A percentile compares a stretch with the other conserved stretches of the same genome.
phyloP scores from a whole-genome alignment of 2,797 vertebrate species.

The Huso huso region DNA sequence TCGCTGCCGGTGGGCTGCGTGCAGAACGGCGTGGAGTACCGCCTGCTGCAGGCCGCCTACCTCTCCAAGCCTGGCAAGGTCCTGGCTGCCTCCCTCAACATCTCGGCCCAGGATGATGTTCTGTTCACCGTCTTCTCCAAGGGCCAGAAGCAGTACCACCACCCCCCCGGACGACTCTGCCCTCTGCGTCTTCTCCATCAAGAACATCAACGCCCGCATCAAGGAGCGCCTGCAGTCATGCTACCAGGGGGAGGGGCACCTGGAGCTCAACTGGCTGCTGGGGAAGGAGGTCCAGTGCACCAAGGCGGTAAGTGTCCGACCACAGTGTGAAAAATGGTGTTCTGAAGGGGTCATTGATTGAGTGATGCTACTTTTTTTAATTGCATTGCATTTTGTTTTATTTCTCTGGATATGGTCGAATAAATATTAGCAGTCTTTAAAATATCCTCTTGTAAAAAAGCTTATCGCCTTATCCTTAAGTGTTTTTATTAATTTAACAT shows the following conservation, averaged over 20 bases:
- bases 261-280: conserved; percentile 97
- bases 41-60: conserved; percentile 88
- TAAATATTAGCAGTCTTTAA: too few relatives aligned
- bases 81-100: conserved; percentile 78
- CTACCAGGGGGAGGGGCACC: conserved; percentile 93
- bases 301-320: conserved; percentile 78
- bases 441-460: too few relatives aligned
- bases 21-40: conserved; percentile 79
- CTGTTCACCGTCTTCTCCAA: conserved; percentile 95
- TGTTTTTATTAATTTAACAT: too few relatives aligned
- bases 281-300: conserved; percentile 95
- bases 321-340: background rate
- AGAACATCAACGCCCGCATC: conserved; percentile 81
- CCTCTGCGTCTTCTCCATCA: conserved; percentile 88
- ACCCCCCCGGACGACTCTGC: conserved; percentile 90
- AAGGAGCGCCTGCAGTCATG: conserved; percentile 95
- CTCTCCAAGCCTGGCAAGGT: conserved; percentile 81
- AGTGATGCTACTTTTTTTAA: conserved; percentile 18
- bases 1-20: conserved; percentile 87
- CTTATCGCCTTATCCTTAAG: too few relatives aligned
- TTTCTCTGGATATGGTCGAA: too few relatives aligned
- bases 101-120: conserved; percentile 80
- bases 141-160: conserved; percentile 94
- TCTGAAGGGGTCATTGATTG: too few relatives aligned
- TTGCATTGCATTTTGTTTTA: too few relatives aligned